phyloP scores from a whole-genome alignment of 2,113 vertebrate genomes.

The Anolis sagrei region DNA sequence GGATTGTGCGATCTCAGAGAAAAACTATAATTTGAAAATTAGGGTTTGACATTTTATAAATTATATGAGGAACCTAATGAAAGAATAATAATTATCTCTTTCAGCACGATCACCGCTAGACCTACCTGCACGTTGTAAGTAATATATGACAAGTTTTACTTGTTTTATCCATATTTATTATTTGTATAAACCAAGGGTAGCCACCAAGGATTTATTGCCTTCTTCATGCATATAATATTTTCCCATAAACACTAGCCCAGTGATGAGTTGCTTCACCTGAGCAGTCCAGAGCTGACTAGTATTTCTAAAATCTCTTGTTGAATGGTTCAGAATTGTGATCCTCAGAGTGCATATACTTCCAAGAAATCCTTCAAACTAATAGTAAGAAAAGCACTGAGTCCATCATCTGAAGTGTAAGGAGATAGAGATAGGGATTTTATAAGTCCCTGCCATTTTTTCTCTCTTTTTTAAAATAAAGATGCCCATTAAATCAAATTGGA shows the following conservation, averaged over 20 bases:
- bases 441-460: background rate
- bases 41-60: conserved; percentile 8
- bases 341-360: background rate
- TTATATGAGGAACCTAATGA: conserved; percentile 5
- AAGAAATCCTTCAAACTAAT: background rate
- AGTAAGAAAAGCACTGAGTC: background rate
- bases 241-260: background rate
- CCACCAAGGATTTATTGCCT: background rate
- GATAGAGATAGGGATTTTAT: background rate
- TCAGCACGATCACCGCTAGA: conserved; percentile 82
- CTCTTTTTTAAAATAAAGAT: background rate
- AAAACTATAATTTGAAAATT: background rate
- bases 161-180: background rate
- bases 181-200: background rate
- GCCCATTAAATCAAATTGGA: no score
- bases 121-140: conserved; percentile 82
- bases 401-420: background rate
- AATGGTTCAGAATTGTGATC: background rate
- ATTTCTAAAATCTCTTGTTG: background rate
- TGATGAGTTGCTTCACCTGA: background rate
- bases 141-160: conserved; percentile 37
- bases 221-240: background rate
- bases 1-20: background rate
- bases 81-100: conserved; percentile 44
- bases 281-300: background rate